phyloP scores from a whole-genome alignment of 2,797 vertebrate genomes.

The Perodicticus potto region DNA sequence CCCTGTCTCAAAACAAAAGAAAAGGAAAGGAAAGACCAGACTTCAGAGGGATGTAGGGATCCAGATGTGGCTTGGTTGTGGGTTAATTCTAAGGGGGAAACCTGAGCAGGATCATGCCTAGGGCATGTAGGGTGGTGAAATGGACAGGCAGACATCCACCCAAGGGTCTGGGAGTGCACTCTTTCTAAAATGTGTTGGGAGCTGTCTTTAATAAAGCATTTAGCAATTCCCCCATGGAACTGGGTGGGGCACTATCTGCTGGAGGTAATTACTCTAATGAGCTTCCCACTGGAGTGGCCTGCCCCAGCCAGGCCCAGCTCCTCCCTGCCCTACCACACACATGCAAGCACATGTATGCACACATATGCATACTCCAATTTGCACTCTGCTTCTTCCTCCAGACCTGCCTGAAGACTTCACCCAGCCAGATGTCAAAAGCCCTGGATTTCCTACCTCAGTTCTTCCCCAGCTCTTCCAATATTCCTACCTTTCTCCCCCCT shows the following conservation, averaged over 20 bases:
- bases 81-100: neutral
- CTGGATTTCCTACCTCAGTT: neutral
- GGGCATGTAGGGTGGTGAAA: neutral
- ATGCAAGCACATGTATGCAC: neutral
- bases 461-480: neutral
- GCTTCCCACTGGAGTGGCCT: slow-evolving; percentile 69
- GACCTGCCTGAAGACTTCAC: slow-evolving; percentile 44
- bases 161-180: slow-evolving; percentile 25
- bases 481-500: neutral
- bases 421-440: slow-evolving; percentile 37
- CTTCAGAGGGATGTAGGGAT: neutral
- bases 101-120: neutral
- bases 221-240: slow-evolving; percentile 48
- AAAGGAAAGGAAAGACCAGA: neutral
- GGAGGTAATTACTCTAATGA: slow-evolving; percentile 82
- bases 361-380: neutral
- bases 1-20: neutral
- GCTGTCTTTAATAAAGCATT: slow-evolving; percentile 51
- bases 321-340: slow-evolving; percentile 47
- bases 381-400: neutral
- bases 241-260: slow-evolving; percentile 71
- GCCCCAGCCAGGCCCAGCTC: slow-evolving; percentile 58
- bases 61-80: neutral
- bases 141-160: neutral
- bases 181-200: slow-evolving; percentile 1